phyloP scores from a whole-genome alignment of 2,888 invertebrate species.

The Onthophagus sagittarius region DNA sequence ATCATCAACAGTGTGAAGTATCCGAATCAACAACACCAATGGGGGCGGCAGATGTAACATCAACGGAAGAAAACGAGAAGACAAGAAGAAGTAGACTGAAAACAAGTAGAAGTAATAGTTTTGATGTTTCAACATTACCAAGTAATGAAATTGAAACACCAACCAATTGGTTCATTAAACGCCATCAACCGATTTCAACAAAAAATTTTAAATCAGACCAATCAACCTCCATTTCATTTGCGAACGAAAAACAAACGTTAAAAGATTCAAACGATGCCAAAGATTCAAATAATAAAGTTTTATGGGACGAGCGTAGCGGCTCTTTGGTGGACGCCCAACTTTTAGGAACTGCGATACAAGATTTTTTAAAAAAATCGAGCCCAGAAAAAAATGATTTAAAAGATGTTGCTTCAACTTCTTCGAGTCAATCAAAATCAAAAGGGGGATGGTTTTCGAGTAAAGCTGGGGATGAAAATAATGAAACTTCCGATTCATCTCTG shows the following conservation, averaged over 20 bases:
- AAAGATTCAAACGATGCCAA: too few relatives aligned
- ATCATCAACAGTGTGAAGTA: conserved; percentile 60
- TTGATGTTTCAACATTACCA: conserved; percentile 72
- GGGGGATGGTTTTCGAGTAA: conserved; percentile 59
- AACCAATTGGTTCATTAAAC: conserved; percentile 72
- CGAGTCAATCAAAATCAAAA: conserved; percentile 40
- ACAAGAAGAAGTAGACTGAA: conserved; percentile 59
- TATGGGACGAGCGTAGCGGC: conserved; percentile 74
- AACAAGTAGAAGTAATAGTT: conserved; percentile 78
- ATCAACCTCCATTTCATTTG: conserved; percentile 53
- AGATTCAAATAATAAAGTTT: conserved; percentile 54
- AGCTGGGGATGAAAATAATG: conserved; percentile 58
- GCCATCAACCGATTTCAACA: conserved; percentile 72
- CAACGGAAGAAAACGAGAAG: conserved; percentile 32
- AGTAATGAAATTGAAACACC: conserved; percentile 46
- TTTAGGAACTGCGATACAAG: conserved; percentile 80
- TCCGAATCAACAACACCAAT: conserved; percentile 22
- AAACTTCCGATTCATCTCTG: conserved; percentile 74
- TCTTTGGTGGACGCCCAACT: conserved; percentile 77
- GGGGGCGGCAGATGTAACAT: conserved; percentile 21
- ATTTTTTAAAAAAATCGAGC: conserved; percentile 64
- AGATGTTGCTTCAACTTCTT: conserved; percentile 29
- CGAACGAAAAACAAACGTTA: conserved; percentile 52
- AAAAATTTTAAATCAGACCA: conserved; percentile 44
- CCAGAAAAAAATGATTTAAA: conserved; percentile 42